Base-by-base conservation (phyloP, 2,888 invertebrate genomes). In the Drosophila niveifrons region DNA sequence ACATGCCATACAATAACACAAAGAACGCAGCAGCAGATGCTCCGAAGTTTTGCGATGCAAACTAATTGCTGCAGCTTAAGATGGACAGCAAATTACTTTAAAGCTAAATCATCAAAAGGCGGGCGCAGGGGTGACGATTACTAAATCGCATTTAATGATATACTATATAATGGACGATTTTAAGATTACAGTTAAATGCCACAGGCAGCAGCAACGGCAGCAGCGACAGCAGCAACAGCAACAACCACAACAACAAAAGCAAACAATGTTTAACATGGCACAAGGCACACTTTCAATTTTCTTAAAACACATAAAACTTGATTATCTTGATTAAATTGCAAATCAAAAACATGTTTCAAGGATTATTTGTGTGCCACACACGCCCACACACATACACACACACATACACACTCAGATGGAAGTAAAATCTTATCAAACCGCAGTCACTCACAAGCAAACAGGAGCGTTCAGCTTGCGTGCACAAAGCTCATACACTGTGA, bases 271-370 rank as follows among this genome's bases (percentile, higher is more conserved):
- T 70, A 81, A 89, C 83, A 72, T 71, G 75, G 83, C 87, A 72
- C 65, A 71, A 78, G 84, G 87, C 79, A 81, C 88, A 86, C 89
- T 86, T 86, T 86, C 85, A 89, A 89, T 86, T 86, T 86, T 89
- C 88, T 78, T 75, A 80, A 78, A 84, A 89, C 89, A 89, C 87
- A 85, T 88, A 86, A 88, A 89, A 86, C 86, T 89, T 86, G 89
- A 86, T 86, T 86, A 86, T 89, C 89, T 86, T 89, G 89, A 86
- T 86, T 89, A 89, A 89, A 86, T 86, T 86, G 86, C 86, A 86
- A 89, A 86, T 89, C 86, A 89, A 86, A 89, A 89, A 80, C 86
- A 86, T 89, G 86, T 80, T 86, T 89, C 86, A 89, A 88, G 89
- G 89, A 86, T 86, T 86, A 86, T 82, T 82, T 78, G 72, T 77